Conservation (phyloP, 2,113 vertebrate species). For the Apodemus sylvaticus region DNA sequence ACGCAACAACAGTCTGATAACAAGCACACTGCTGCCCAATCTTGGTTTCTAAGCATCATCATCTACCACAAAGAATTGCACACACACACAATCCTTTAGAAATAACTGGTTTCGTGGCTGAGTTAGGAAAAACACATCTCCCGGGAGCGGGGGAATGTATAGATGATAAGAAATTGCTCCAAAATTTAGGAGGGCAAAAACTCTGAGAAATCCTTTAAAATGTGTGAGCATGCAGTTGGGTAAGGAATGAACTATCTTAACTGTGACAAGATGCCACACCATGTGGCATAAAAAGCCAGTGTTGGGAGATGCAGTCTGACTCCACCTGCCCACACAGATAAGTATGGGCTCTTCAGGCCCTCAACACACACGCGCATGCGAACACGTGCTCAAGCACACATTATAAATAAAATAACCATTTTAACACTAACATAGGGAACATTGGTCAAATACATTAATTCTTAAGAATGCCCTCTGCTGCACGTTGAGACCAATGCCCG, state of each 20-base stretch:
- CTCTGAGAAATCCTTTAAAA: background rate
- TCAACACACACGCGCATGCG: constrained; percentile 75
- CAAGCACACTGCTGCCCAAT: background rate
- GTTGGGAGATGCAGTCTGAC: constrained; percentile 28
- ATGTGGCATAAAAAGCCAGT: background rate
- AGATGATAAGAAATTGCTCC: background rate
- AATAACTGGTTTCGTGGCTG: background rate
- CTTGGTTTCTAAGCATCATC: background rate
- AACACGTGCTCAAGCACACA: too few relatives aligned
- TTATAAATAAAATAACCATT: background rate
- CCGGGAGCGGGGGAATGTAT: too few relatives aligned
- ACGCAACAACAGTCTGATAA: background rate
- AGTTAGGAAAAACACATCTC: background rate
- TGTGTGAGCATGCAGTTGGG: background rate
- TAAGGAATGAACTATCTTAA: background rate
- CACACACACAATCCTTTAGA: background rate
- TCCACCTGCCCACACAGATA: constrained; percentile 93
- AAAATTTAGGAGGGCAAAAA: background rate
- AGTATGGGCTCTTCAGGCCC: constrained; percentile 91
- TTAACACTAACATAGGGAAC: background rate
- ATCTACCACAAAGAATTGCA: background rate
- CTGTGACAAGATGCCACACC: background rate
- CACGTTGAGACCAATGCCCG: constrained; percentile 92
- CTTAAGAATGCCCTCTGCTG: constrained; percentile 88
- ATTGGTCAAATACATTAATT: background rate